phyloP scores from a whole-genome alignment of 2,113 vertebrate species.

The Phylloscopus trochiloides region DNA sequence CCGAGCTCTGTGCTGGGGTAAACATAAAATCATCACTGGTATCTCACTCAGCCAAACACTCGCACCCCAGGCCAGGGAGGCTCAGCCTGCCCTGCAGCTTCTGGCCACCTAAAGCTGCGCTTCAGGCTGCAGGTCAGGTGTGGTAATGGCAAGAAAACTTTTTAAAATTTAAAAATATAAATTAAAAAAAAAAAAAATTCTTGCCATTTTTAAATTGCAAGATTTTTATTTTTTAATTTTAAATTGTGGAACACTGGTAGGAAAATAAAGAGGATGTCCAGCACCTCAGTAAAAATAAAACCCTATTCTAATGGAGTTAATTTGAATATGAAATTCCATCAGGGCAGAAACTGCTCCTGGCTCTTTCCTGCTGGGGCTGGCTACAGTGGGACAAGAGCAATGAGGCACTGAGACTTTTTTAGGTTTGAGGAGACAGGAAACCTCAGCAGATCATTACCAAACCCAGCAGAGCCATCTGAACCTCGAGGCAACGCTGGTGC shows the following conservation, averaged over 20 bases:
- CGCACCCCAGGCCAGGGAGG: neutral
- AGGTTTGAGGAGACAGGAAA: neutral
- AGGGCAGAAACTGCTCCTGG: neutral
- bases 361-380: neutral
- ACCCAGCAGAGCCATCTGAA: neutral
- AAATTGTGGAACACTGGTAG: neutral
- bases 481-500: neutral
- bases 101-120: neutral
- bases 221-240: neutral
- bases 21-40: fast-evolving
- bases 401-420: fast-evolving
- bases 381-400: neutral
- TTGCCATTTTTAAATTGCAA: no score
- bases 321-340: neutral
- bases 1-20: neutral
- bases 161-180: no score
- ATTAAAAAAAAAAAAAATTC: no score
- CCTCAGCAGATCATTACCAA: neutral
- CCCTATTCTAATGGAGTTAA: neutral
- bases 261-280: neutral
- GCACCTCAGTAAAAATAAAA: neutral
- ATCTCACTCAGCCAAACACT: fast-evolving
- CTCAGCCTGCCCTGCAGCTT: neutral
- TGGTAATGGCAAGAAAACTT: neutral
- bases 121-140: neutral